Percentiles rank a stretch among this genome's conserved stretches.
phyloP scores from a whole-genome alignment of 2,888 invertebrate genomes.

The Deilephila elpenor region DNA sequence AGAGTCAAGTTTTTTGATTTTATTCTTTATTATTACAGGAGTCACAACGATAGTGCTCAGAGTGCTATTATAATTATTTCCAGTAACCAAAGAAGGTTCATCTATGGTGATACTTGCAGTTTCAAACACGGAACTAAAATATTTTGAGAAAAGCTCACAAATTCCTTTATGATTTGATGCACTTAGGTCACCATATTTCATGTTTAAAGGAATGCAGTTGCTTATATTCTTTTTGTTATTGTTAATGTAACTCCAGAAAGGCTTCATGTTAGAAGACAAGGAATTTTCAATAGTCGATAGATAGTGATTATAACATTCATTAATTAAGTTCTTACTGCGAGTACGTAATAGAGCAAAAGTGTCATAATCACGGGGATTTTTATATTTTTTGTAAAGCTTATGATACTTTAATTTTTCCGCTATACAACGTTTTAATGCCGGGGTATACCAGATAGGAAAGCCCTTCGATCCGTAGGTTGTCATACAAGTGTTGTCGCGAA shows the following conservation, averaged over 20 bases:
- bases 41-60: neutral
- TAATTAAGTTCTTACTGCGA: no score
- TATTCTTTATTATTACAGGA: neutral
- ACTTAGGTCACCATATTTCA: slow-evolving; percentile 30
- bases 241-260: neutral
- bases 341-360: no score
- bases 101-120: neutral
- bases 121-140: slow-evolving; percentile 35
- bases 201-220: neutral
- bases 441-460: neutral
- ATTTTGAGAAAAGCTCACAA: slow-evolving; percentile 25
- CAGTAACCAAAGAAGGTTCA: no score
- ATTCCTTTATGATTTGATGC: neutral
- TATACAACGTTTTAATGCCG: neutral
- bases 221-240: neutral
- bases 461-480: neutral
- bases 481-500: no score
- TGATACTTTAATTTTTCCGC: slow-evolving; percentile 8
- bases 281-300: slow-evolving; percentile 1
- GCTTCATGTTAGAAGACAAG: neutral
- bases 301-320: no score
- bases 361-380: no score
- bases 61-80: neutral
- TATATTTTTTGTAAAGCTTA: neutral
- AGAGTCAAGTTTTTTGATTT: neutral